These are phyloP conservation scores for Malthinus seriepunctatus DNA, from an alignment of 2,888 invertebrate species.

Conservation along the genomic window DNA sequence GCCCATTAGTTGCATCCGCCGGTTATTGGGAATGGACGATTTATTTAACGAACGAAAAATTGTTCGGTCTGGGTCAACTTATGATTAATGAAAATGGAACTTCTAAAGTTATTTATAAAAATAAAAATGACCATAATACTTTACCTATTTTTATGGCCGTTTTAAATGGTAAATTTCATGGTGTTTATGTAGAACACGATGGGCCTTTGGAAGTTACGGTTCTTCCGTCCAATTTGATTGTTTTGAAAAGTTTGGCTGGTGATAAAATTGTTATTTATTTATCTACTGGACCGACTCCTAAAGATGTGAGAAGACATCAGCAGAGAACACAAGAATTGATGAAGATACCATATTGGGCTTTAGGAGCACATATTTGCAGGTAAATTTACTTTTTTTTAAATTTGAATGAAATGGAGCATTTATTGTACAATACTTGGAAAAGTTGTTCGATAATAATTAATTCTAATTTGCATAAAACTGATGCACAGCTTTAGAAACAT, in stretches of 20 bases:
- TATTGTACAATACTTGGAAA: too few relatives aligned
- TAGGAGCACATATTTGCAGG: slow-evolving; percentile 57
- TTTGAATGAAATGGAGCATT: too few relatives aligned
- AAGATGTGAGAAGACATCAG: slow-evolving; percentile 52
- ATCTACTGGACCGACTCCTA: slow-evolving; percentile 58
- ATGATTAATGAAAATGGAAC: slow-evolving; percentile 49
- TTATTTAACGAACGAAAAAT: slow-evolving; percentile 56
- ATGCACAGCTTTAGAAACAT: too few relatives aligned
- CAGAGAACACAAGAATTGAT: slow-evolving; percentile 18
- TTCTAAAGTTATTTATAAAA: slow-evolving; percentile 55
- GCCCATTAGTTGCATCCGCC: slow-evolving; percentile 63
- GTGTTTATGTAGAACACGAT: slow-evolving; percentile 58
- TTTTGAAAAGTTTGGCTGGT: slow-evolving; percentile 59
- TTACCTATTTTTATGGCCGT: slow-evolving; percentile 60
- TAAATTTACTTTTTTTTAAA: slow-evolving; percentile 28
- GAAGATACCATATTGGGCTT: slow-evolving; percentile 52
- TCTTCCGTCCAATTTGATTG: slow-evolving; percentile 58
- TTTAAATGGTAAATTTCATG: slow-evolving; percentile 59
- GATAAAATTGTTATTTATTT: slow-evolving; percentile 55
- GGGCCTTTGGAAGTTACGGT: slow-evolving; percentile 62
- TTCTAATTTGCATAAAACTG: too few relatives aligned
- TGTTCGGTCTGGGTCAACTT: slow-evolving; percentile 63
- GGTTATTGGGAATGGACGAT: slow-evolving; percentile 66
- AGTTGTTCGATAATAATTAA: too few relatives aligned
- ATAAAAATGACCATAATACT: slow-evolving; percentile 53